phyloP scores from a whole-genome alignment of 2,113 vertebrate species.

The Xenopus laevis region DNA sequence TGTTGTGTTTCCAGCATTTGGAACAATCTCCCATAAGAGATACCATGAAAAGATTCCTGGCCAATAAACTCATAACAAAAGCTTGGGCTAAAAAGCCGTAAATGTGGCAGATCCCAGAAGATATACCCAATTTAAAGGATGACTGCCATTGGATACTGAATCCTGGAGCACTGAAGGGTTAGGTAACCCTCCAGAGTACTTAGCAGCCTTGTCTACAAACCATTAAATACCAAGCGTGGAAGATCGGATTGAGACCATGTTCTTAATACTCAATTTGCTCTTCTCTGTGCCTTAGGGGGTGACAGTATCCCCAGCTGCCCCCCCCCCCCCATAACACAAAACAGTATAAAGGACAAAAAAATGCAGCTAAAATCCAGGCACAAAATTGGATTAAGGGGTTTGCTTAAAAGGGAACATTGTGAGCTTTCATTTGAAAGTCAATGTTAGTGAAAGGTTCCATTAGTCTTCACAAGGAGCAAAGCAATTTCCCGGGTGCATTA shows the following conservation, averaged over 20 bases:
- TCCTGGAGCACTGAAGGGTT: neutral
- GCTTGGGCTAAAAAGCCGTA: too few relatives aligned
- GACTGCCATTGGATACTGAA: too few relatives aligned
- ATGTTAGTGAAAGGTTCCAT: slow-evolving; percentile 53
- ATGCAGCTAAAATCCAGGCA: slow-evolving; percentile 24
- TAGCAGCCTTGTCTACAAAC: neutral
- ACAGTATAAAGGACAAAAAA: slow-evolving; percentile 30
- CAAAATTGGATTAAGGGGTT: slow-evolving; percentile 38
- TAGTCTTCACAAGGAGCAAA: slow-evolving; percentile 52
- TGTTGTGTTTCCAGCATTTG: too few relatives aligned
- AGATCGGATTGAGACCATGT: slow-evolving; percentile 34
- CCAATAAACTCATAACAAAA: too few relatives aligned
- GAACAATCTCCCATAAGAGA: too few relatives aligned
- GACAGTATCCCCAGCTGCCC: neutral
- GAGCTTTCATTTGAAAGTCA: slow-evolving; percentile 58
- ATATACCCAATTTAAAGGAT: too few relatives aligned
- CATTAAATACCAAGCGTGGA: slow-evolving; percentile 25
- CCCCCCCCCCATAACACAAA: slow-evolving; percentile 6
- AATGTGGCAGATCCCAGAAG: too few relatives aligned
- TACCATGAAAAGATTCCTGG: too few relatives aligned
- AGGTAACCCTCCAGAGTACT: slow-evolving; percentile 1
- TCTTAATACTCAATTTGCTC: slow-evolving; percentile 28
- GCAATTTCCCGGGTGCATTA: slow-evolving; percentile 50
- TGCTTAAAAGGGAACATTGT: slow-evolving; percentile 41
- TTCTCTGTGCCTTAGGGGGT: slow-evolving; percentile 20